Evolutionary conservation across 2,797 vertebrate species (phyloP).

Genomic region (Trachurus trachurus): DNA sequence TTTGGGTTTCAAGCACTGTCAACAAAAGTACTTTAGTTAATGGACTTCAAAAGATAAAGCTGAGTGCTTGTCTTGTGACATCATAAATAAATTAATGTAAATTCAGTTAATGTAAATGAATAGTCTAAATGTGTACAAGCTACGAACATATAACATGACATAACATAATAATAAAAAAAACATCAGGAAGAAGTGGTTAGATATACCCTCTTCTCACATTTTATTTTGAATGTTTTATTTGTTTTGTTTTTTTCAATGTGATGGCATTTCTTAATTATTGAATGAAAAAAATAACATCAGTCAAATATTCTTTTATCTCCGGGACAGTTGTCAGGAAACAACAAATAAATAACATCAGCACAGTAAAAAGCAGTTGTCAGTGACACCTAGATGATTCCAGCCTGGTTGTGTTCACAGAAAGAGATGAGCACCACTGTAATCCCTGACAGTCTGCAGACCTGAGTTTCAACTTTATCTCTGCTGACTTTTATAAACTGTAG

Average conservation of each 20-base stretch:
- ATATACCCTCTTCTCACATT: not conserved
- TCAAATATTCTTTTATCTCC: not conserved
- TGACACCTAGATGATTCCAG: slow-evolving; percentile 20
- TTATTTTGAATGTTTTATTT: not conserved
- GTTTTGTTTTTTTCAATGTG: not conserved
- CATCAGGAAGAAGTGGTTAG: not conserved
- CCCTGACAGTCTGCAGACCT: slow-evolving; percentile 39
- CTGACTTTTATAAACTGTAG: slow-evolving; percentile 28
- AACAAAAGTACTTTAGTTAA: not conserved
- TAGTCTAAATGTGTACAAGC: not conserved
- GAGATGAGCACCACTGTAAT: slow-evolving; percentile 23
- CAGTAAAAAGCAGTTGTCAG: slow-evolving; percentile 12
- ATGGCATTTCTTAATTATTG: not conserved
- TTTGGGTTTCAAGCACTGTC: not conserved
- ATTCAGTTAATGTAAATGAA: not conserved
- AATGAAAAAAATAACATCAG: not conserved
- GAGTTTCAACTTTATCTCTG: slow-evolving; percentile 48
- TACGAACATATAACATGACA: not conserved
- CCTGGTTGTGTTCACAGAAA: slow-evolving; percentile 7
- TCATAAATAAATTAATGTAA: no score
- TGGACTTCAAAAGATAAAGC: not conserved
- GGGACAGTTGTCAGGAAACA: slow-evolving; percentile 2
- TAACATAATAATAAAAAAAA: no score
- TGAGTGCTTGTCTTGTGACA: not conserved
- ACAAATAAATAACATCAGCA: not conserved